These are phyloP conservation scores for Ctenomys sociabilis DNA, from an alignment of 2,113 vertebrate species.

Conservation along the genomic window DNA sequence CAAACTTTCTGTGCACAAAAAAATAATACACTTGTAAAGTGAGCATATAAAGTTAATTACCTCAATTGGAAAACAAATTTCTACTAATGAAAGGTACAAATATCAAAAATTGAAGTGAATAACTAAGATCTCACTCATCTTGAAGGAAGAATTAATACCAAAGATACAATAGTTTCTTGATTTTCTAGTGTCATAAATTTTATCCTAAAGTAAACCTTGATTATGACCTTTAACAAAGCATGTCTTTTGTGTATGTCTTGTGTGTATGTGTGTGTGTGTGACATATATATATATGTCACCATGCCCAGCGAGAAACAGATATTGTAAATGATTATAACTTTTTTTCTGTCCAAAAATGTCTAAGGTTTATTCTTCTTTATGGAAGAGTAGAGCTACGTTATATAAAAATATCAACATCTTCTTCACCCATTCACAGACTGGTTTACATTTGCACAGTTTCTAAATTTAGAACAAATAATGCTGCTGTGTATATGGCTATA, in stretches of 20 bases:
- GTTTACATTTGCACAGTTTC: too few species aligned
- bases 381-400: too few species aligned
- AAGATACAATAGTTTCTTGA: background rate
- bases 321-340: background rate
- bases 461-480: too few species aligned
- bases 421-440: too few species aligned
- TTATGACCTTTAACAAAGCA: background rate
- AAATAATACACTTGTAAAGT: slow-evolving; percentile 49
- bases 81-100: background rate
- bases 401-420: too few species aligned
- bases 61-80: background rate
- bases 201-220: background rate
- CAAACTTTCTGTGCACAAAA: too few species aligned
- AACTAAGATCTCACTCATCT: background rate
- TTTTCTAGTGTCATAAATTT: background rate
- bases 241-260: background rate
- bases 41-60: background rate
- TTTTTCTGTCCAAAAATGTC: background rate
- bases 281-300: too few species aligned
- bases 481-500: too few species aligned
- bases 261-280: too few species aligned
- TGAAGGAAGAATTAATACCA: background rate
- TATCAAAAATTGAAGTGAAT: background rate
- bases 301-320: background rate
- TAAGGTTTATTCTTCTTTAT: background rate